phyloP scores from a whole-genome alignment of 2,113 vertebrate species.

The Carollia perspicillata region DNA sequence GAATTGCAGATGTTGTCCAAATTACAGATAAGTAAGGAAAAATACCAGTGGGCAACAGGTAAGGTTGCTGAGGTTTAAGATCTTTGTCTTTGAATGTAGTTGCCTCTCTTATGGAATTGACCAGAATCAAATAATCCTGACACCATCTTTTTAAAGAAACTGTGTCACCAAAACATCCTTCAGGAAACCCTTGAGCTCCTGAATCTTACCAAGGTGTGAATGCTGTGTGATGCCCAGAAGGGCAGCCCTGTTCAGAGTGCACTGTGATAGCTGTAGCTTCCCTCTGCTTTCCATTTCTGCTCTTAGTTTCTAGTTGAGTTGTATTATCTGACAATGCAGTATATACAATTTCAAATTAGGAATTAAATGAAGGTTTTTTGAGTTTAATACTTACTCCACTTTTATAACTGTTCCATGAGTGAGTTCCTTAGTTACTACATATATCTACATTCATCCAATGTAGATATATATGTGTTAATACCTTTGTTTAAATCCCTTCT shows the following conservation, averaged over 20 bases:
- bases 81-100: not conserved
- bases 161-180: not conserved
- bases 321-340: not conserved
- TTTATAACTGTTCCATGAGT: not conserved
- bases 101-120: not conserved
- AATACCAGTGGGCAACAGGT: not conserved
- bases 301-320: not conserved
- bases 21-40: not conserved
- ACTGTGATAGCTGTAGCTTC: not conserved
- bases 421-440: not conserved
- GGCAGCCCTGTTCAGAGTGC: not conserved
- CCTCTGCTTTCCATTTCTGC: not conserved
- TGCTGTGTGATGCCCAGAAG: not conserved
- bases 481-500: not conserved
- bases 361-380: constrained; percentile 11
- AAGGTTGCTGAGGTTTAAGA: not conserved
- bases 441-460: not conserved
- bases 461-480: not conserved
- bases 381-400: not conserved
- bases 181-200: not conserved
- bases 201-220: not conserved
- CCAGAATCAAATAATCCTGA: not conserved
- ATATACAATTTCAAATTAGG: not conserved
- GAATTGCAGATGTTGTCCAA: not conserved
- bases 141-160: not conserved